Conservation (phyloP, 1,140 invertebrate genomes). For the Aradophagus sp. region DNA sequence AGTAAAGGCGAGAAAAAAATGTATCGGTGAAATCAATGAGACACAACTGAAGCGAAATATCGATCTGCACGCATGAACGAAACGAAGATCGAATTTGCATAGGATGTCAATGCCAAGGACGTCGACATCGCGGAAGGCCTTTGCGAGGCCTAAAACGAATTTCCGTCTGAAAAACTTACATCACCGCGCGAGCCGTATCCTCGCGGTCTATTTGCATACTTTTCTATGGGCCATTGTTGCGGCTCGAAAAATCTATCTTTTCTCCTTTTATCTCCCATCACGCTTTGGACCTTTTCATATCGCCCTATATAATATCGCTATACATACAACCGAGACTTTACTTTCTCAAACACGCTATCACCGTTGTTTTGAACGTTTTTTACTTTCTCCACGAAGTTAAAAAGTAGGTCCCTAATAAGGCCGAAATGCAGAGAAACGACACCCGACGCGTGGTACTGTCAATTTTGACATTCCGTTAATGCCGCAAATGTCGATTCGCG, state of each 20-base stretch:
- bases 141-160: slow-evolving; percentile 12
- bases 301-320: slow-evolving; percentile 61
- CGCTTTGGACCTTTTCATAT: slow-evolving; percentile 54
- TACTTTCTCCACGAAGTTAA: slow-evolving; percentile 69
- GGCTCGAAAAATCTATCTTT: slow-evolving; percentile 31
- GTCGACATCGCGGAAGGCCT: slow-evolving; percentile 13
- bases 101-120: slow-evolving; percentile 41
- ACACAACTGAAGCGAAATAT: too few species aligned
- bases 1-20: too few species aligned
- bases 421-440: slow-evolving; percentile 54
- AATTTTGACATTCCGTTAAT: slow-evolving; percentile 28
- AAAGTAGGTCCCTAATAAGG: slow-evolving; percentile 72
- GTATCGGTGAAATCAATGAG: too few species aligned
- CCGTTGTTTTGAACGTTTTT: slow-evolving; percentile 64
- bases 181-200: slow-evolving; percentile 10
- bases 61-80: too few species aligned
- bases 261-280: slow-evolving; percentile 40
- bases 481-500: too few species aligned
- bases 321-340: slow-evolving; percentile 67
- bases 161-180: slow-evolving; percentile 22
- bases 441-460: slow-evolving; percentile 32
- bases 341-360: slow-evolving; percentile 69
- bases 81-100: slow-evolving; percentile 15
- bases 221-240: too few species aligned
- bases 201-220: slow-evolving; percentile 29